A percentile compares a stretch with the other conserved stretches of the same genome.
These are phyloP conservation scores for Morinoia aosen DNA, from an alignment of 2,888 invertebrate species.

Conservation along the genomic window DNA sequence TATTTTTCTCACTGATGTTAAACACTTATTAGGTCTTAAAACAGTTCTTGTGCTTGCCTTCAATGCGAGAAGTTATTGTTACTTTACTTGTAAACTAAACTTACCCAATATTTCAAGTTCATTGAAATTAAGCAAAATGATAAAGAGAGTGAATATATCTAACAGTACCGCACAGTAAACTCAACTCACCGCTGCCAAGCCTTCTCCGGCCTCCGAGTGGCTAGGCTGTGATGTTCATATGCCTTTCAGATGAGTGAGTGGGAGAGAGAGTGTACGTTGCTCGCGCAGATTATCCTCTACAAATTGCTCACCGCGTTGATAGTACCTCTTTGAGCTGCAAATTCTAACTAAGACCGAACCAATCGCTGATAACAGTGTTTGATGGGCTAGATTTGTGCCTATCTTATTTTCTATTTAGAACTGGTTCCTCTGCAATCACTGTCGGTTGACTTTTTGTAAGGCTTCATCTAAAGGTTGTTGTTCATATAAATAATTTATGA, in stretches of 20 bases:
- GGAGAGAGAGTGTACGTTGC: neutral
- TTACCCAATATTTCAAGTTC: neutral
- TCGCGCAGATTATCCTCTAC: conserved; percentile 32
- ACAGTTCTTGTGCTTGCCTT: neutral
- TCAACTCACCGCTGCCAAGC: neutral
- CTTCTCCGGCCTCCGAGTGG: neutral
- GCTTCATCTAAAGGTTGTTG: neutral
- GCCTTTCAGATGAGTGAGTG: conserved; percentile 46
- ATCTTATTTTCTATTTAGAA: conserved; percentile 3
- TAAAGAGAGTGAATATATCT: neutral
- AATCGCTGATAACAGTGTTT: conserved; percentile 7
- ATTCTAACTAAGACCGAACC: neutral
- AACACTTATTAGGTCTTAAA: too few species aligned
- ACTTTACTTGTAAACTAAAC: neutral
- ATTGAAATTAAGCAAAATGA: neutral
- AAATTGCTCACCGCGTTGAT: neutral
- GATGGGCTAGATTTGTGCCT: neutral
- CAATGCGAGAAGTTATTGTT: neutral
- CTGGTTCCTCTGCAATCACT: neutral
- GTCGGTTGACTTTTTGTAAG: neutral
- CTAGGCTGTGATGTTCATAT: neutral
- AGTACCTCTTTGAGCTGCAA: conserved; percentile 9
- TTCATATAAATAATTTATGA: neutral
- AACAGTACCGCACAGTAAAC: neutral
- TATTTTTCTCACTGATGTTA: too few species aligned